Evolutionary conservation across 2,888 invertebrate genomes (phyloP).

Genomic region (Herminia tarsipennalis): DNA sequence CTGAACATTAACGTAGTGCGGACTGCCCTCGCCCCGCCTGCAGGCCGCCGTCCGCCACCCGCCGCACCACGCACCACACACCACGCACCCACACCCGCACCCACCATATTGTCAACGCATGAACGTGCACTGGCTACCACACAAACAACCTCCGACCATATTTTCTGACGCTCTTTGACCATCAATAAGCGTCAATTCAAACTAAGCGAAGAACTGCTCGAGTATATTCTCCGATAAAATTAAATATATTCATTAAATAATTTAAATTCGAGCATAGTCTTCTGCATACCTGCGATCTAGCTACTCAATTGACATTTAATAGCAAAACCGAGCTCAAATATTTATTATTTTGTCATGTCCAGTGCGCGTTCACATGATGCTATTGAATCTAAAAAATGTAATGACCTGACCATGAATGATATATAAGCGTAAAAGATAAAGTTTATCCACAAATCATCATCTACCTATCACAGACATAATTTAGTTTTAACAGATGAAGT

Average conservation of each 20-base stretch:
- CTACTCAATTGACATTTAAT: too few species aligned
- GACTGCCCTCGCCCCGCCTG: constrained; percentile 43
- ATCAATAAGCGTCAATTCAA: too few species aligned
- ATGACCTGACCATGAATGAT: not conserved
- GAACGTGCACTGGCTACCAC: constrained; percentile 49
- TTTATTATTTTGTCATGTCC: constrained; percentile 11
- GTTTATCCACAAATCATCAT: not conserved
- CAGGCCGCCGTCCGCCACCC: constrained; percentile 51
- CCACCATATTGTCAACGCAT: constrained; percentile 84
- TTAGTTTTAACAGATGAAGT: too few species aligned
- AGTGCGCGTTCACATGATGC: constrained; percentile 21
- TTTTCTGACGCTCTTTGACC: not conserved
- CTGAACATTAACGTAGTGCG: constrained; percentile 84
- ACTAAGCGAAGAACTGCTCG: too few species aligned
- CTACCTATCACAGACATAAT: too few species aligned
- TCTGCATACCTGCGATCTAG: too few species aligned
- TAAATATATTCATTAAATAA: not conserved
- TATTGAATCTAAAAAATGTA: constrained; percentile 15
- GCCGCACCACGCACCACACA: constrained; percentile 23
- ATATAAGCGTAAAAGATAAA: not conserved
- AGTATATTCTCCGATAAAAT: not conserved
- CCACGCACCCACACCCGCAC: constrained; percentile 71
- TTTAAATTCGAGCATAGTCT: not conserved
- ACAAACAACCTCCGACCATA: not conserved
- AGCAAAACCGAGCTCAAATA: too few species aligned